Base-by-base conservation (phyloP, 2,888 invertebrate species). In the Caenorhabditis uteleia region DNA sequence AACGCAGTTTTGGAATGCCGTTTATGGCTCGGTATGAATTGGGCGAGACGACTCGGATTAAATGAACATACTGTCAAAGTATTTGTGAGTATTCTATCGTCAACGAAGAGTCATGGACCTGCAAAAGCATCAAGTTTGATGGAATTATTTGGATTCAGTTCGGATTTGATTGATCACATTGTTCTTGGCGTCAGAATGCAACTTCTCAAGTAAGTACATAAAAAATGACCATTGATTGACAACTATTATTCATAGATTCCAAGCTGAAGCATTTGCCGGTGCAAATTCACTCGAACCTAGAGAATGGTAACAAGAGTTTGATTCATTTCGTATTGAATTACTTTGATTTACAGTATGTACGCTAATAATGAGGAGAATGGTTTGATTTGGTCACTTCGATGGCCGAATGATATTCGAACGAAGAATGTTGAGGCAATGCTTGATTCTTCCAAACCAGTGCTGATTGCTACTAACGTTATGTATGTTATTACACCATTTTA, bases 351-450 rank as follows among this genome's bases (percentile, higher is more conserved):
- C n/a, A n/a, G 39, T 31, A 21, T 42, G 4, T 59, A 36, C 14
- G 43, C 55, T 4, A 49, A 38, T 23, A 23, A 14, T 0, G 55
- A 54, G 12, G 58, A 62, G 21, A 31, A 27, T 20, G 6, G 10
- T 5, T n/a, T 21, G 18, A 62, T 68, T 39, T 26, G 46, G 0
- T 31, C 33, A 16, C 25, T 55, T 10, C 47, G 70, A 10, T 70
- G 64, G 65, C 64, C 60, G 16, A 38, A 61, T 25, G 79, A 79
- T 45, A 61, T 78, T 21, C 70, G 79, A 1, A 50, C 67, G 14
- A 50, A 53, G 31, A 79, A 79, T 48, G 68, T 67, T 8, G 47
- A 53, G 14, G 44, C 53, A 23, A 78, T 79, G 78, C 68, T 79
- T 21, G 72, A 78, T 45, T 61, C 70, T 4, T 58, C 74, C 10